Percentiles rank a stretch among this genome's conserved stretches.
phyloP scores from a whole-genome alignment of 1,140 invertebrate species.

The Lepidurus couesii region DNA sequence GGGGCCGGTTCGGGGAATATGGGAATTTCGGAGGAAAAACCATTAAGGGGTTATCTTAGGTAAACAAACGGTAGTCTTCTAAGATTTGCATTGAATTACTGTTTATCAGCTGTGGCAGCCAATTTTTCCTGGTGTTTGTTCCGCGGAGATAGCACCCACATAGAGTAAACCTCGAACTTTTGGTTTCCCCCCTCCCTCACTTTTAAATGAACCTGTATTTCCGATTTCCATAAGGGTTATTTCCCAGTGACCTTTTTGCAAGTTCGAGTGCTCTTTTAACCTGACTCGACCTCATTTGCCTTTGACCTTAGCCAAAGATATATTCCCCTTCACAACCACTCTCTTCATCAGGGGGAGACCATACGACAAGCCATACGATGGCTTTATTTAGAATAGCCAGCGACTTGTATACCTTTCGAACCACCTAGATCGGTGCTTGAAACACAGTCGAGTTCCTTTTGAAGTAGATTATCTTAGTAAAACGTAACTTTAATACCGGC shows the following conservation, averaged over 20 bases:
- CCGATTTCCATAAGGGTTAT: conserved; percentile 7
- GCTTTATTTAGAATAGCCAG: conserved; percentile 5
- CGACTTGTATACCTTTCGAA: not conserved
- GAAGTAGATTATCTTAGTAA: too few species aligned
- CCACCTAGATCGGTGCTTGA: not conserved
- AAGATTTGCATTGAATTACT: not conserved
- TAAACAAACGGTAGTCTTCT: not conserved
- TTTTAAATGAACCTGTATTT: conserved; percentile 7
- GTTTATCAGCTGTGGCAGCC: not conserved
- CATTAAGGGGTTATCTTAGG: not conserved
- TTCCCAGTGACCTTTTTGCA: not conserved
- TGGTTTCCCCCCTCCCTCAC: not conserved
- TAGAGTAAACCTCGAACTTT: not conserved
- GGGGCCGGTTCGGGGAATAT: not conserved
- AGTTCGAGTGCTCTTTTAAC: conserved; percentile 2
- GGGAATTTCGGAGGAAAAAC: not conserved
- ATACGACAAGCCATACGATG: not conserved
- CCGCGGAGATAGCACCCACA: not conserved
- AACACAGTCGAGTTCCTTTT: too few species aligned
- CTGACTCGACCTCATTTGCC: not conserved
- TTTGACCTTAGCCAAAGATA: conserved; percentile 19
- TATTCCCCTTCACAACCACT: not conserved
- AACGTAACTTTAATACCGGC: too few species aligned
- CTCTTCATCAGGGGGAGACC: not conserved
- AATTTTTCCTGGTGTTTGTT: not conserved